These are phyloP conservation scores for Micrasema minimum DNA, from an alignment of 1,140 invertebrate genomes.

Conservation along the genomic window DNA sequence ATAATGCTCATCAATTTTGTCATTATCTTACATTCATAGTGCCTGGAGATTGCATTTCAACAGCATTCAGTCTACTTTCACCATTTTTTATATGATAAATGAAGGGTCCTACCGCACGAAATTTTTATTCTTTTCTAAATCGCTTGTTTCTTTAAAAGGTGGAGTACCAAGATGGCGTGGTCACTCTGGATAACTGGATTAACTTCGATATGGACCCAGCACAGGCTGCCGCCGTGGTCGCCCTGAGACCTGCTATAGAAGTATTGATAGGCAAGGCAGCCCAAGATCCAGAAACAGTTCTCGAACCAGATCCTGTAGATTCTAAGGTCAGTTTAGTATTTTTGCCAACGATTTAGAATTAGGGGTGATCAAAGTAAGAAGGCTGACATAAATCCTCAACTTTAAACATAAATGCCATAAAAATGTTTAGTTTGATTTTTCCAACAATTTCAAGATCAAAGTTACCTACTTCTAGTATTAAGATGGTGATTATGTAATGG, in stretches of 20 bases:
- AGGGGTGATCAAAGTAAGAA: too few relatives aligned
- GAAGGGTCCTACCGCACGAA: too few relatives aligned
- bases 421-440: not conserved
- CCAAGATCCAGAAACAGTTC: constrained; percentile 78
- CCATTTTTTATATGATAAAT: too few relatives aligned
- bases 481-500: too few relatives aligned
- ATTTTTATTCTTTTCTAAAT: not conserved
- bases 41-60: too few relatives aligned
- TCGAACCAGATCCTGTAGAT: constrained; percentile 68
- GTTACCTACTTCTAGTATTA: too few relatives aligned
- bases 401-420: not conserved
- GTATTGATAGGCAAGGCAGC: constrained; percentile 82
- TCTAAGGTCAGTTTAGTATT: constrained; percentile 62
- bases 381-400: not conserved
- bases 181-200: constrained; percentile 92
- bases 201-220: constrained; percentile 86
- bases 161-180: constrained; percentile 70
- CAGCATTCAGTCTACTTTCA: too few relatives aligned
- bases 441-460: too few relatives aligned
- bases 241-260: constrained; percentile 89
- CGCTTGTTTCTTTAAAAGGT: not conserved
- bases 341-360: not conserved
- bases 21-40: too few relatives aligned
- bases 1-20: too few relatives aligned
- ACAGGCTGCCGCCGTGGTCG: constrained; percentile 83